Base-by-base conservation (phyloP, 2,888 invertebrate species). In the Tolmerus cingulatus region DNA sequence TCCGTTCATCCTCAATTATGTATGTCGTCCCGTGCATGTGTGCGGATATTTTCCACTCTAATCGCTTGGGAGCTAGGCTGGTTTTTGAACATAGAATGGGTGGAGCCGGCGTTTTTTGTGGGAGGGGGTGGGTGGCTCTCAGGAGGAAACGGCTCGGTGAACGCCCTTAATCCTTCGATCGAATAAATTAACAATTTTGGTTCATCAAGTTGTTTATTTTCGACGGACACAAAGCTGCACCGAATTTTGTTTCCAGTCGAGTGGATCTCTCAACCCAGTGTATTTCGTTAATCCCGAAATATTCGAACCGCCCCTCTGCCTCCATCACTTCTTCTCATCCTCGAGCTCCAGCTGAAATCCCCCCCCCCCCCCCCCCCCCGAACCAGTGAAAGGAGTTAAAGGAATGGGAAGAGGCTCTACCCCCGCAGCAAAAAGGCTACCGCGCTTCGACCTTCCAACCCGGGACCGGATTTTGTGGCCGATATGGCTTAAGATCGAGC, bases 121-220 rank as follows among this genome's bases (percentile, higher is more conserved):
- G 23, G 27, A 66, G 4, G 2, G 12, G 27, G 14, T 23, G 66
- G 27, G 1, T 66, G 23, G 14, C 23, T 27, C 51, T 19, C 9
- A 23, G 27, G 16, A 78, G 43, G 8, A 14, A 34, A 40, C 37
- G 12, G 23, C 23, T 66, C 12, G 66, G 66, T 66, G 23, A 66
- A 66, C 27, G 27, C 66, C 27, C 27, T 66, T 66, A 66, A 23
- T 66, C 51, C 66, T 5, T 8, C 66, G 9, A 66, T 78, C 78
- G 43, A 78, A 78, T 78, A 78, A 78, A 43, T 78, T 78, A 78
- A 78, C 78, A 78, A 78, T 78, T 78, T 78, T 78, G 40, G 37
- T 40, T 78, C 77, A 78, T 78, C 40, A 43, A 78, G 19, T 78
- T 40, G 40, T 40, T 78, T 78, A 78, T n/a, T 78, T 78, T 40